Base-by-base conservation (phyloP, 2,888 invertebrate species). In the Tuberolachnus salignus region DNA sequence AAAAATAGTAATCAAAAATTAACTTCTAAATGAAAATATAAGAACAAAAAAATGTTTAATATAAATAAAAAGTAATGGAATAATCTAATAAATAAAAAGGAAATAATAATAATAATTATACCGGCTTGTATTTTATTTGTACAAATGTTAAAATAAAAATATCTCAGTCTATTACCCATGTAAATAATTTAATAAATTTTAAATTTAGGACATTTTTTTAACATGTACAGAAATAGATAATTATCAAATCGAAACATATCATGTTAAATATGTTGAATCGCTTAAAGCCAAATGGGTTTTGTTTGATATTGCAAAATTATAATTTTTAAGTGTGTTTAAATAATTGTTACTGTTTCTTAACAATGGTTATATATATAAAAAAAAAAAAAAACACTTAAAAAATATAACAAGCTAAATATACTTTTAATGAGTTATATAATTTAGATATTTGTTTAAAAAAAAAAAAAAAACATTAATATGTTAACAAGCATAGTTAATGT, bases 331-430 rank as follows among this genome's bases (percentile, higher is more conserved):
- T 49, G 44, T 16, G 19, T 46, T 67, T 53, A 21, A 59, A 75
- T 75, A 75, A 75, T 75, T 75, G 75, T 75, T 67, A 75, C 26
- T 67, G 57, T 67, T 55, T 66, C n/a, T n/a, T n/a, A n/a, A 75
- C 66, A 75, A 75, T 57, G 75, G 66, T 75, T 59, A 67, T 67
- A 67, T 59, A 67, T 67, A 14, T n/a, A n/a, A n/a, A n/a, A n/a
- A n/a, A n/a, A n/a, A n/a, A 73, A 64, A 71, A 34, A 70, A 53
- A 64, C 21, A 64, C 73, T 73, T 53, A 74, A 63, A 72, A 66
- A 46, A 55, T n/a, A 64, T 57, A 75, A 67, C 67, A 67, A 67
- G 23, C 63, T 57, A 66, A 66, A 75, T 34, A 57, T 67, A 42
- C 19, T 74, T 64, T 75, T 74, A 57, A 46, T 55, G 26, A 64